phyloP scores from a whole-genome alignment of 2,113 vertebrate species.

The Oreotrochilus melanogaster region DNA sequence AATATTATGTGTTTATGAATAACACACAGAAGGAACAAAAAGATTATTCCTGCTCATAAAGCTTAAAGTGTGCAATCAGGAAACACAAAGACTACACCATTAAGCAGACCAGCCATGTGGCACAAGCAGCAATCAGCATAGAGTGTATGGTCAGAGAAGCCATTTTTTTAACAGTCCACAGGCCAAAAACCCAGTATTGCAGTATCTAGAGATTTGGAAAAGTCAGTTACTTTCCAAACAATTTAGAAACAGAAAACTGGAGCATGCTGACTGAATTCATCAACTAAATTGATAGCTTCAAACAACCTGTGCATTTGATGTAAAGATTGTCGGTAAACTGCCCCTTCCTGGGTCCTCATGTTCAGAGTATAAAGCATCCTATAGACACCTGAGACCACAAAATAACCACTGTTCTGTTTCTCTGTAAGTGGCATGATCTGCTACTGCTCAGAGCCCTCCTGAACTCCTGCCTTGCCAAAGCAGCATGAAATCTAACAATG shows the following conservation, averaged over 20 bases:
- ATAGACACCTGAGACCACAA: conserved; percentile 58
- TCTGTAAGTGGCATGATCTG: not conserved
- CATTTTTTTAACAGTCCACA: not conserved
- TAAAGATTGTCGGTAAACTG: not conserved
- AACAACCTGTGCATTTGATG: not conserved
- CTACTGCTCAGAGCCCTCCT: conserved; percentile 13
- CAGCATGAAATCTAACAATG: conserved; percentile 34
- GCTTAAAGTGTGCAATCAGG: not conserved
- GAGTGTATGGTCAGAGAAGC: not conserved
- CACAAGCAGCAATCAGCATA: not conserved
- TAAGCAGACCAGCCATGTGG: conserved; percentile 19
- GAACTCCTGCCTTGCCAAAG: not conserved
- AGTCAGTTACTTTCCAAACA: not conserved
- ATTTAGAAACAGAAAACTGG: conserved; percentile 10
- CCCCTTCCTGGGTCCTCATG: not conserved
- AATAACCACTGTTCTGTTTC: conserved; percentile 56
- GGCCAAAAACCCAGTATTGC: not conserved
- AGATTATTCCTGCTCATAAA: conserved; percentile 26
- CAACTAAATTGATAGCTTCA: conserved; percentile 18
- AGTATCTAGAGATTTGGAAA: conserved; percentile 11
- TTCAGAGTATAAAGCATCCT: not conserved
- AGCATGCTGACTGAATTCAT: not conserved
- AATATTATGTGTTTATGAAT: not conserved
- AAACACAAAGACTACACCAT: conserved; percentile 23
- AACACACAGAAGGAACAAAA: conserved; percentile 3